Percentiles rank a stretch among this genome's conserved stretches.
phyloP scores from a whole-genome alignment of 1,140 invertebrate genomes.

The Halictus rubicundus region DNA sequence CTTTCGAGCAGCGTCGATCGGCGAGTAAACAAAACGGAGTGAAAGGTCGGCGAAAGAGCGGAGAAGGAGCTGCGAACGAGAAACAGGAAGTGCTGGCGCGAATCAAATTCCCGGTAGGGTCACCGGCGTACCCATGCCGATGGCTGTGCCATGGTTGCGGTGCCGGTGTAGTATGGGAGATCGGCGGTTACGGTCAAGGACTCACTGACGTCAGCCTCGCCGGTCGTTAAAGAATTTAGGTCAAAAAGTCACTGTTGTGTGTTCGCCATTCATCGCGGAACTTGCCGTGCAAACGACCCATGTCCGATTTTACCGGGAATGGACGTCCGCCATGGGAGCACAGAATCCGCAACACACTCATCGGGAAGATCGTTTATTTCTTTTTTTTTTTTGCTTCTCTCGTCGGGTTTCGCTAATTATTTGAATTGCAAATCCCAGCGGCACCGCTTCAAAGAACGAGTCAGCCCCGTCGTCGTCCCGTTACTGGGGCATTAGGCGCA shows the following conservation, averaged over 20 bases:
- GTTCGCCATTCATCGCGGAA: constrained; percentile 52
- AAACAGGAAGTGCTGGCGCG: constrained; percentile 37
- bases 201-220: constrained; percentile 53
- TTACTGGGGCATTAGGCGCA: constrained; percentile 73
- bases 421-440: constrained; percentile 71
- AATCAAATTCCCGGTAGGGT: constrained; percentile 53
- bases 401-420: constrained; percentile 63
- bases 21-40: background rate
- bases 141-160: background rate
- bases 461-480: constrained; percentile 48
- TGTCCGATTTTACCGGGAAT: constrained; percentile 44
- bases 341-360: no score
- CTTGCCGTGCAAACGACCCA: constrained; percentile 36
- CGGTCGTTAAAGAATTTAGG: constrained; percentile 73
- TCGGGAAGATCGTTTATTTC: constrained; percentile 28
- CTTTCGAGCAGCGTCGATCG: no score
- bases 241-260: constrained; percentile 74
- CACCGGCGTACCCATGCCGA: constrained; percentile 35
- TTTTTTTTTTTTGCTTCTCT: no score
- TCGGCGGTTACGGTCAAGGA: constrained; percentile 64
- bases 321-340: background rate
- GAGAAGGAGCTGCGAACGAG: background rate
- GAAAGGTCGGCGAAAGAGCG: background rate
- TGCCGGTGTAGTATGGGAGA: constrained; percentile 30
- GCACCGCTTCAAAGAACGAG: constrained; percentile 22